These are phyloP conservation scores for Drosophila rubida DNA, from an alignment of 2,888 invertebrate species.

Conservation along the genomic window DNA sequence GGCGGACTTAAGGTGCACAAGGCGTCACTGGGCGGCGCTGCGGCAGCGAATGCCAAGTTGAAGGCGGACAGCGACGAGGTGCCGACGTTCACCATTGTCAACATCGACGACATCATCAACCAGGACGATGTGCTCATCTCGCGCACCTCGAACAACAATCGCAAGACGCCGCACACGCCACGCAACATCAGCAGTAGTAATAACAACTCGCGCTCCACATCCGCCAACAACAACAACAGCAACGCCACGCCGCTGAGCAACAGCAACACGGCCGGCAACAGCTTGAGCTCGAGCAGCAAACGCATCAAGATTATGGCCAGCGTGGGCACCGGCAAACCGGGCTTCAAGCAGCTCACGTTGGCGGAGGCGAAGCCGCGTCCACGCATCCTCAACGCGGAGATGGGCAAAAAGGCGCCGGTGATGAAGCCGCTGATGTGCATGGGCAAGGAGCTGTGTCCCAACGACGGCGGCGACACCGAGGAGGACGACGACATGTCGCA, in stretches of 20 bases:
- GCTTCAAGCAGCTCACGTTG: conserved; percentile 20
- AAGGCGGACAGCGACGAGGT: conserved; percentile 72
- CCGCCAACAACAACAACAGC: conserved; percentile 2
- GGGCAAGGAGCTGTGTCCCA: conserved; percentile 71
- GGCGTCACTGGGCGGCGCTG: background rate
- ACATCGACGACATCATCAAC: conserved; percentile 84
- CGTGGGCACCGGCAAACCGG: conserved; percentile 7
- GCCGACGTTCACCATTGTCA: conserved; percentile 85
- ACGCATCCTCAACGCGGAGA: conserved; percentile 83
- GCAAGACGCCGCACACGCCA: conserved; percentile 22
- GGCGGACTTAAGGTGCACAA: conserved; percentile 28
- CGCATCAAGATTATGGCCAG: conserved; percentile 27
- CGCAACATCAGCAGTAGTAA: conserved; percentile 14
- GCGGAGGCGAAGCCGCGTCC: conserved; percentile 76
- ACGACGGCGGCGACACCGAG: conserved; percentile 57
- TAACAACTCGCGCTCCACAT: conserved; percentile 28
- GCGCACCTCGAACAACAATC: conserved; percentile 42
- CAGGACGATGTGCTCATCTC: conserved; percentile 83
- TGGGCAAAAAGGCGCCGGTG: conserved; percentile 81
- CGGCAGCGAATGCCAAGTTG: background rate
- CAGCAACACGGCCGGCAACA: conserved; percentile 13
- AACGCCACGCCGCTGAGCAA: conserved; percentile 11
- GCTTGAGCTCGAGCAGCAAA: conserved; percentile 17
- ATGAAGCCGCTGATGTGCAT: conserved; percentile 82
- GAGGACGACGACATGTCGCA: conserved; percentile 59